Base-by-base conservation (phyloP, 2,888 invertebrate genomes). In the Parasteatoda lunata region DNA sequence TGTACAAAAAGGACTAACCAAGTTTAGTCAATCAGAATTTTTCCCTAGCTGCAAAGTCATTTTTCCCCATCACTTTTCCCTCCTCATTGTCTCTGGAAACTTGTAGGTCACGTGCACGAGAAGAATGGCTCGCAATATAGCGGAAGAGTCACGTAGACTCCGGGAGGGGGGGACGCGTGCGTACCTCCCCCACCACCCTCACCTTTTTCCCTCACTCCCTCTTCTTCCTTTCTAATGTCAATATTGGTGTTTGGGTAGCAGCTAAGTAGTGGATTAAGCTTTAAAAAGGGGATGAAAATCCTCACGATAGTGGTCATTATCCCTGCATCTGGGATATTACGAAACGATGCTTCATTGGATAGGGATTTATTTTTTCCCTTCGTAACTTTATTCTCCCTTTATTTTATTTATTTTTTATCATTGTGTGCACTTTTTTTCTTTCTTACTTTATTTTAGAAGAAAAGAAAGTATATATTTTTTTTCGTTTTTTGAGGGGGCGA, bases 231-330 rank as follows among this genome's bases (percentile, higher is more conserved):
- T 45, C 83, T 68, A 88, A 84, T 84, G 88, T 88, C 88, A 88
- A 88, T 88, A 88, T 88, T 88, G 88, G 79, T 88, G 84, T 88
- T 88, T 84, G 84, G 82, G 75, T 64, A 76, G 84, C 84, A 75
- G 79, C 84, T 88, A 88, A 88, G 88, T 73, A 88, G 79, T 83
- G 88, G 88, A 88, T 88, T 88, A 88, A 86, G 88, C 85, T 88
- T 88, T 88, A 88, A 88, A 88, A 88, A 88, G 84, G 72, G 79
- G 79, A 59, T 52, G 71, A 49, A 71, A 79, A 71, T 79, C 84
- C 80, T 70, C 54, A 72, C 51, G 84, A 79, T 76, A 84, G 75
- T 71, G 88, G 83, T 84, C 88, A 88, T 88, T 88, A 88, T 84
- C 88, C 84, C 81, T 81, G 76, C 88, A 88, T 84, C 84, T 81